phyloP scores from a whole-genome alignment of 2,113 vertebrate genomes.

The Ursus arctos region DNA sequence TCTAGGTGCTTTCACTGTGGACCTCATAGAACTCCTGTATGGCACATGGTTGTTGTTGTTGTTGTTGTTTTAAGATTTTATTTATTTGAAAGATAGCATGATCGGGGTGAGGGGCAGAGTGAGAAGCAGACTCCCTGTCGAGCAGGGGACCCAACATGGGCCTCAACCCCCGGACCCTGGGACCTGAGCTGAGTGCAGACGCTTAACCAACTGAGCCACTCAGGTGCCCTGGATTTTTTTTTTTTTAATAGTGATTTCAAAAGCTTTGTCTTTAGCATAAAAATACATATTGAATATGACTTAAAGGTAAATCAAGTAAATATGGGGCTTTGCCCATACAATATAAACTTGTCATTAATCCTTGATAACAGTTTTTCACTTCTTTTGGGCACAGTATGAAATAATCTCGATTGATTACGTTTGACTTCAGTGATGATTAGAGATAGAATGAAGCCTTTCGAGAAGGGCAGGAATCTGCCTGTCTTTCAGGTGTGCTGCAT shows the following conservation, averaged over 20 bases:
- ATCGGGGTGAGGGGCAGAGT: not conserved
- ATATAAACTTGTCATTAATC: not conserved
- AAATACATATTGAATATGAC: not conserved
- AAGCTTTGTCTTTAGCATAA: constrained; percentile 10
- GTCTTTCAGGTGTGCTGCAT: not conserved
- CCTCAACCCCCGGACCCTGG: no score
- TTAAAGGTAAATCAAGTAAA: not conserved
- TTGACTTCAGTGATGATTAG: not conserved
- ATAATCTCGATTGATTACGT: not conserved
- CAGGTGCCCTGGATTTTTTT: not conserved
- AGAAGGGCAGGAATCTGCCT: not conserved
- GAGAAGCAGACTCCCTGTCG: not conserved
- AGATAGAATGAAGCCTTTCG: not conserved
- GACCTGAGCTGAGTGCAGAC: not conserved
- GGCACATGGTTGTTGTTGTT: not conserved
- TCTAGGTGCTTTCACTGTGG: not conserved
- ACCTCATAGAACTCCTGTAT: not conserved
- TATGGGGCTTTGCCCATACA: not conserved
- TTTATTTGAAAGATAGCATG: not conserved
- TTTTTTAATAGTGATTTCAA: not conserved
- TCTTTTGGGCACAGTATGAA: not conserved
- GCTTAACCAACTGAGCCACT: not conserved
- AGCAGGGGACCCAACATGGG: not conserved
- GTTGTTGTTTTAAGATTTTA: not conserved
- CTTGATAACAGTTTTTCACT: not conserved